phyloP scores from a whole-genome alignment of 2,113 vertebrate genomes.

The Tenrec ecaudatus region DNA sequence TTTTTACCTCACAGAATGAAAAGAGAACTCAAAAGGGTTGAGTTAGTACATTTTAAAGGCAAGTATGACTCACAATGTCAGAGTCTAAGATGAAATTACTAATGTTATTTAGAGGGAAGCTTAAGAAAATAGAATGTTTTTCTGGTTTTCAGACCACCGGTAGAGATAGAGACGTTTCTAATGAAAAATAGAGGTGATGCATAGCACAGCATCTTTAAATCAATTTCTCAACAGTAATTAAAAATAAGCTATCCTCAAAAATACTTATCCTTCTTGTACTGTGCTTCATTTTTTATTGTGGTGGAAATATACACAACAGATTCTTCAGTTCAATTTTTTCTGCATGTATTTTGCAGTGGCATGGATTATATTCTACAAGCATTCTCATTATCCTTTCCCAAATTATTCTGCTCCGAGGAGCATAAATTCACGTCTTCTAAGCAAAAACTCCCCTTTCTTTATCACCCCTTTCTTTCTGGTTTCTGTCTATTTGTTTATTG shows the following conservation, averaged over 20 bases:
- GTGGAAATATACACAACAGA: background rate
- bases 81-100: conserved; percentile 34
- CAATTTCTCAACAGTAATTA: background rate
- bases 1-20: conserved; percentile 42
- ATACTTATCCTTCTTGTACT: background rate
- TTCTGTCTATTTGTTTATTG: background rate
- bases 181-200: conserved; percentile 10
- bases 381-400: background rate
- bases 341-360: background rate
- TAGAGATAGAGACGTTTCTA: conserved; percentile 10
- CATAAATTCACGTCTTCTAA: background rate
- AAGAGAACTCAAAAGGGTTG: background rate
- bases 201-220: background rate
- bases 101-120: conserved; percentile 25
- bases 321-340: background rate
- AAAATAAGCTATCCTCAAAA: background rate
- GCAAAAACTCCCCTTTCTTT: background rate
- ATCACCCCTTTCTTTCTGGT: background rate
- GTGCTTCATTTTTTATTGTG: background rate
- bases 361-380: background rate
- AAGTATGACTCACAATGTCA: conserved; percentile 19
- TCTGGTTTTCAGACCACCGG: conserved; percentile 5
- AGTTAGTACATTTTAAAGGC: conserved; percentile 34
- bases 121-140: conserved; percentile 45
- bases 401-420: background rate